These are phyloP conservation scores for Felis chaus DNA, from an alignment of 2,113 vertebrate species.

Conservation along the genomic window DNA sequence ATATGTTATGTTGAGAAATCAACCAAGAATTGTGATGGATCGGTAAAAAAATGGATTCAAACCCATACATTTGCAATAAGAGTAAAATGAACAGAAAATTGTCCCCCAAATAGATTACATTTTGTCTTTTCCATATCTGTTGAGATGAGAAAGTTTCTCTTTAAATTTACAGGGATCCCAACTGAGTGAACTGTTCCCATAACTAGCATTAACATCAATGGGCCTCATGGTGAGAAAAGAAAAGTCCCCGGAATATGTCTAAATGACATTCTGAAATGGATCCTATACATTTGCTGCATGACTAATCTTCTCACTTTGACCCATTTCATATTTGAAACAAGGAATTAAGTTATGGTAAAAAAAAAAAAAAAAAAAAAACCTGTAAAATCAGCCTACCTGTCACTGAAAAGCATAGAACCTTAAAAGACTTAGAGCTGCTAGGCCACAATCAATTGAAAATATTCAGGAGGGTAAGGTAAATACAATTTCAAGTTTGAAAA, in stretches of 20 bases:
- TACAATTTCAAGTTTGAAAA: slow-evolving; percentile 49
- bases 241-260: not conserved
- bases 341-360: slow-evolving; percentile 70
- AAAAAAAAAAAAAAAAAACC: not conserved
- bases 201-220: slow-evolving; percentile 52
- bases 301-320: slow-evolving; percentile 58
- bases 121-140: slow-evolving; percentile 40
- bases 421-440: not conserved
- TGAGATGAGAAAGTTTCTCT: not conserved
- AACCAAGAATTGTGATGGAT: not conserved
- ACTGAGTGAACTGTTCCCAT: slow-evolving; percentile 22
- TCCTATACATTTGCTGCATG: slow-evolving; percentile 42
- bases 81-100: slow-evolving; percentile 52
- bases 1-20: not conserved
- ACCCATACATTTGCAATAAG: slow-evolving; percentile 61
- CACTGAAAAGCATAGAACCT: slow-evolving; percentile 51
- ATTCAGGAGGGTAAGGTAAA: not conserved
- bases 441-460: not conserved
- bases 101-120: not conserved
- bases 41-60: slow-evolving; percentile 17
- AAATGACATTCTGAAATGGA: slow-evolving; percentile 41
- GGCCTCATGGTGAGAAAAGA: slow-evolving; percentile 29
- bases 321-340: slow-evolving; percentile 67
- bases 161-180: slow-evolving; percentile 37
- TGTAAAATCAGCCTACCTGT: slow-evolving; percentile 49